Evolutionary conservation across 2,113 vertebrate species (phyloP).

Genomic region (Condylura cristata): DNA sequence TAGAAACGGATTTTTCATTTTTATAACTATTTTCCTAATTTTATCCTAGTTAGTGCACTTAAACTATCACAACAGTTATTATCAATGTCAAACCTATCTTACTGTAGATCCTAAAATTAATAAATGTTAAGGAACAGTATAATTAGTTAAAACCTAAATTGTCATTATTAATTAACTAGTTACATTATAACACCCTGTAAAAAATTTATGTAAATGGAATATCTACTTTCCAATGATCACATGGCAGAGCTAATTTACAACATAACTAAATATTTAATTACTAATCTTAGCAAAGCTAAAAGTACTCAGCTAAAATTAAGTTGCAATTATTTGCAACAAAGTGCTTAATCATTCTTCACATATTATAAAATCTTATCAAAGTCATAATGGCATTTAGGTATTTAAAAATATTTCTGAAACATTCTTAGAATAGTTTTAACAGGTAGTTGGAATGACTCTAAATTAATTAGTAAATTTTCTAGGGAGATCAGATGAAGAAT

Average conservation of each 20-base stretch:
- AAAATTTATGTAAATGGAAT: constrained; percentile 88
- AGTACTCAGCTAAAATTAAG: constrained; percentile 79
- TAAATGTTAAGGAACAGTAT: constrained; percentile 82
- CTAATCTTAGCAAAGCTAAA: constrained; percentile 76
- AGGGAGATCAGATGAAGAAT: not conserved
- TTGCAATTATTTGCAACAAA: constrained; percentile 58
- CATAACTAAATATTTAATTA: constrained; percentile 86
- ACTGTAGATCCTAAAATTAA: constrained; percentile 78
- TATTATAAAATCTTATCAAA: constrained; percentile 47
- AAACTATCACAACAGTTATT: constrained; percentile 64
- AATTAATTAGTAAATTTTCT: not conserved
- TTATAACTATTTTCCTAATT: not conserved
- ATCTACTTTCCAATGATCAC: constrained; percentile 78
- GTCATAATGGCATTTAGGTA: constrained; percentile 27
- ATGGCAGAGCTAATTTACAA: constrained; percentile 84
- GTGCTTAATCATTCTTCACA: constrained; percentile 3
- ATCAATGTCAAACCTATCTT: constrained; percentile 76
- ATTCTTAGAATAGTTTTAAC: not conserved
- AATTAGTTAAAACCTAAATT: constrained; percentile 87
- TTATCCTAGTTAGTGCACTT: constrained; percentile 11
- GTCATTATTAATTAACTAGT: constrained; percentile 88
- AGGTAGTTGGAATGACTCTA: not conserved
- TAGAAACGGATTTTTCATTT: constrained; percentile 31
- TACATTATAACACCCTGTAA: constrained; percentile 85
- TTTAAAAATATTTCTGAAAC: not conserved